A percentile compares a stretch with the other conserved stretches of the same genome.
Evolutionary conservation across 2,113 vertebrate species (phyloP).

Genomic region (Lampris incognitus): DNA sequence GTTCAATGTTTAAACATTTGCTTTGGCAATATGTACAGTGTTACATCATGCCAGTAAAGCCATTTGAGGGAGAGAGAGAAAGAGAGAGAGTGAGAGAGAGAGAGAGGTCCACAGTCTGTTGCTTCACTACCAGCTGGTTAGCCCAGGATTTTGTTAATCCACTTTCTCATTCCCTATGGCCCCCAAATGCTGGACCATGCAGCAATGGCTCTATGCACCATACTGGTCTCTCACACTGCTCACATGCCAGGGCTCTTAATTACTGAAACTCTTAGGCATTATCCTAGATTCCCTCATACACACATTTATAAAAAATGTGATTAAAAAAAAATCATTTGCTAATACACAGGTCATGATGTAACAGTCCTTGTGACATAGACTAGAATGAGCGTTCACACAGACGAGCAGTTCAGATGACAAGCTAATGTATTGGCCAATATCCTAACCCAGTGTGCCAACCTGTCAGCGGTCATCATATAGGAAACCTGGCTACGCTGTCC

Average conservation of each 20-base stretch:
- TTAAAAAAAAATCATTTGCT: background rate
- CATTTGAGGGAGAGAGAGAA: too few relatives aligned
- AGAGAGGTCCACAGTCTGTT: slow-evolving; percentile 28
- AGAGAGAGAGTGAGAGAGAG: background rate
- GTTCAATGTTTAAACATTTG: too few relatives aligned
- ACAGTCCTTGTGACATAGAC: too few relatives aligned
- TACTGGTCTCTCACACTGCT: slow-evolving; percentile 10
- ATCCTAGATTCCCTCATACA: background rate
- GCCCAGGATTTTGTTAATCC: slow-evolving; percentile 70
- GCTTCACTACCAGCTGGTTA: slow-evolving; percentile 70
- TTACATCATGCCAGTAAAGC: too few relatives aligned
- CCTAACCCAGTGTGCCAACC: too few relatives aligned
- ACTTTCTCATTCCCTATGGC: slow-evolving; percentile 52
- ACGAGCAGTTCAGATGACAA: too few relatives aligned
- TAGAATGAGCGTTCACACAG: too few relatives aligned
- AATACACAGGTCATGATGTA: background rate
- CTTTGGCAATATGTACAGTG: too few relatives aligned
- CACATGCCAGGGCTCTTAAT: slow-evolving; percentile 4
- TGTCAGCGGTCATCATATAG: too few relatives aligned
- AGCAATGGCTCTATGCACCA: slow-evolving; percentile 36
- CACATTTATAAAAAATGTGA: too few relatives aligned
- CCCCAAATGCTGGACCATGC: slow-evolving; percentile 52
- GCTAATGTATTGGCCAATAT: too few relatives aligned
- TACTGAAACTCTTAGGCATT: slow-evolving; percentile 7
- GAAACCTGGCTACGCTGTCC: too few relatives aligned